Percentiles rank a stretch among this genome's conserved stretches.
Conservation (phyloP, 2,113 vertebrate species). For the Leptocoma aspasia region DNA sequence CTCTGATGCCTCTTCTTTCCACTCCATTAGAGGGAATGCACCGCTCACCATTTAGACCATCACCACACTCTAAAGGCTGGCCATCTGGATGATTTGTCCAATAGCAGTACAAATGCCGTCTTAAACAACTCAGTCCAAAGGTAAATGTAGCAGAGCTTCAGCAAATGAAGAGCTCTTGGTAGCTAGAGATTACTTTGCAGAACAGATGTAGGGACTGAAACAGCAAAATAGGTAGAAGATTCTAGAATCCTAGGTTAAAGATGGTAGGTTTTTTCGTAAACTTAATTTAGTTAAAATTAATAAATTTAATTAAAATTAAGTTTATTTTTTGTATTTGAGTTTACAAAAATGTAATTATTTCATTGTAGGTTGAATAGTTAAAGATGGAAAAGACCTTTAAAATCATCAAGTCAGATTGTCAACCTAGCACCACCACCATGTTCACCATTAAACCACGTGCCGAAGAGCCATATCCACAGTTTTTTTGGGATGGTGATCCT, state of each 20-base stretch:
- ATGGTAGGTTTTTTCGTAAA: neutral
- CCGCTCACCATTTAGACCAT: neutral
- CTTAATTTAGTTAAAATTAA: neutral
- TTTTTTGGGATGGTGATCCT: neutral
- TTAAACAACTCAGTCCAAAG: neutral
- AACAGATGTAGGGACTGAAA: neutral
- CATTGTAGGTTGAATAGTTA: neutral
- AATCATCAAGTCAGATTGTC: neutral
- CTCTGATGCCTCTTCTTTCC: neutral
- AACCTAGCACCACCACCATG: neutral
- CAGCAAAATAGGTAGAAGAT: neutral
- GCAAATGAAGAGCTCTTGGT: neutral
- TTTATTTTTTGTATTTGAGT: neutral
- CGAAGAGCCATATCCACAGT: neutral
- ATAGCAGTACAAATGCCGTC: neutral
- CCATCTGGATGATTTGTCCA: neutral
- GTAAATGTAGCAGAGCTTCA: neutral
- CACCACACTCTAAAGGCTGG: neutral
- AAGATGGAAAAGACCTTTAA: neutral
- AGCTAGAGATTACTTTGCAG: neutral
- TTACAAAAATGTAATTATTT: neutral
- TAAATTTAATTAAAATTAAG: neutral
- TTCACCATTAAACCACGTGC: neutral
- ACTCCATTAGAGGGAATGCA: neutral
- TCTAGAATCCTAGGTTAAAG: neutral